These are phyloP conservation scores for Schizothorax lantsangensis DNA, from an alignment of 2,797 vertebrate genomes.

Conservation along the genomic window DNA sequence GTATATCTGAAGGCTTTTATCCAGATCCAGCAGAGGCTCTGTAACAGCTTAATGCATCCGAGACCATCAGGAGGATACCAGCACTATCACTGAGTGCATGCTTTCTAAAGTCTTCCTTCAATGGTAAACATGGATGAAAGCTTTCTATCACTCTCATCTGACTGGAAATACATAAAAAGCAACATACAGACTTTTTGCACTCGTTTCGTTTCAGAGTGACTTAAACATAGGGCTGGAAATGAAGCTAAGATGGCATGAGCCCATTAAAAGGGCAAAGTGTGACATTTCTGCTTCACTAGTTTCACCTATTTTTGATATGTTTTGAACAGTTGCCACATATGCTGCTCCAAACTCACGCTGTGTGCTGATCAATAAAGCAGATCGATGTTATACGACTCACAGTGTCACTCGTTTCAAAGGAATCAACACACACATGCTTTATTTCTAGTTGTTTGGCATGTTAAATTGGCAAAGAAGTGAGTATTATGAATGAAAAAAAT, in stretches of 20 bases:
- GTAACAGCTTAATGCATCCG: constrained; percentile 52
- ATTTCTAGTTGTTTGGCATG: not conserved
- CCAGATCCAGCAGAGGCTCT: not conserved
- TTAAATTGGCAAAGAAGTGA: not conserved
- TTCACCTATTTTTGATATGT: not conserved
- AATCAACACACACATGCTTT: not conserved
- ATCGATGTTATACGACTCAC: not conserved
- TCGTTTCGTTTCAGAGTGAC: not conserved
- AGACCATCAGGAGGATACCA: constrained; percentile 12
- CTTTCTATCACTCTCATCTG: not conserved
- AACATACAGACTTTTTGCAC: not conserved
- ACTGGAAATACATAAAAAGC: constrained; percentile 4
- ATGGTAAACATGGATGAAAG: constrained; percentile 27
- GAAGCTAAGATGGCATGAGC: not conserved
- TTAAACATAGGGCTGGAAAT: not conserved
- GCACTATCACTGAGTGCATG: constrained; percentile 9
- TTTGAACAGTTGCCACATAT: not conserved
- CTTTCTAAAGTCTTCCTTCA: not conserved
- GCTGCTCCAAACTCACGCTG: not conserved
- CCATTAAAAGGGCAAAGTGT: not conserved
- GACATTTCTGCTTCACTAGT: not conserved
- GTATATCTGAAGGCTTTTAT: constrained; percentile 43
- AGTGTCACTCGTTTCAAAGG: not conserved
- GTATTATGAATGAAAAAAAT: not conserved
- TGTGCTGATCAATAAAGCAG: not conserved